Evolutionary conservation across 1,140 invertebrate species (phyloP), one percentile per base, ranked within the genome.

Genomic region (Trinorchestia longiramus): DNA sequence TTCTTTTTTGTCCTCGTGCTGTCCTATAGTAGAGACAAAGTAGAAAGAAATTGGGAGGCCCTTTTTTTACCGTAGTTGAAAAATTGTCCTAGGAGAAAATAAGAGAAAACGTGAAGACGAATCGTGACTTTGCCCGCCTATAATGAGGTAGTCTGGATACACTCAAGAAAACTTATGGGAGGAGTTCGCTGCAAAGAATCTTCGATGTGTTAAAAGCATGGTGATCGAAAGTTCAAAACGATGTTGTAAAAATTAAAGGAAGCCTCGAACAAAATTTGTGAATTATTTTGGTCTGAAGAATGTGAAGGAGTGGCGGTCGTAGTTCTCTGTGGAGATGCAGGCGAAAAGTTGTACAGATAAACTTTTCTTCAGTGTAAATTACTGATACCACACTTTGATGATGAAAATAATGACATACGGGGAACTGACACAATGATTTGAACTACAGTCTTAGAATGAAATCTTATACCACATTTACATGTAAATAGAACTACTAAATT

Each of bases 131-230:
- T 36, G 43, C 11, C 88, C 44, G 43, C 92, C 92, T 44, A 19
- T 94, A 94, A 94, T 94, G 92, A 94, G 92, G 92, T 94, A 94
- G 92, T 45, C 92, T 94, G 92, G 92, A 94, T 94, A 94, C 43
- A n/a, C 92, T 94, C 47, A 94, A 94, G 92, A 94, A 47, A 94
- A 94, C 36, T 94, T 94, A 94, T 94, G 4, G 43, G 43, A 45
- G 3, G 40, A 45, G 23, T 94, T 36, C 43, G 44, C 41, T 42
- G 43, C 88, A 36, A 43, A 90, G 88, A 43, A 90, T 41, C 43
- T 15, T 42, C n/a, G 43, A 43, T 90, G 88, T 90, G 88, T 90
- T 90, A 90, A 90, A 90, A 90, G n/a, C 4, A 90, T 90, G 41
- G 88, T 90, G 43, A 90, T 90, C 88, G 41, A 41, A 42, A 43